Base-by-base conservation (phyloP, 2,113 vertebrate genomes). In the Myotis brandtii region DNA sequence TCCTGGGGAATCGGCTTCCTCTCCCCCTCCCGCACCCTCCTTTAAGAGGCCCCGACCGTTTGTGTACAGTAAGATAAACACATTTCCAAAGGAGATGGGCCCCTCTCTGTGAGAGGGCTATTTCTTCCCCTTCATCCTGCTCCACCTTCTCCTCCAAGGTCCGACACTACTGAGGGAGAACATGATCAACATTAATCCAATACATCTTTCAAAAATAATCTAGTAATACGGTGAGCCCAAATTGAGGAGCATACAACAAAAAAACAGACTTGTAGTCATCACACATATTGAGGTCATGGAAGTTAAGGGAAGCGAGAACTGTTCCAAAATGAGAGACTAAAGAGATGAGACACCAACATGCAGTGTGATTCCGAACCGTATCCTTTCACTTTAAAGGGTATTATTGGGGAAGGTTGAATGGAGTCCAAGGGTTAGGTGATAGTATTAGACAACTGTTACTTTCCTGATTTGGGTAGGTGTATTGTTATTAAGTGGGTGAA, bases 61-160 rank as follows among this genome's bases (percentile, higher is more conserved):
- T 94, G 96, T 95, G 85, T 75, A 72, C 40, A 48, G n/a, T 34
- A 66, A 97, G 91, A 97, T 95, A 97, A 96, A 93, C 95, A 90
- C 52, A 77, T 87, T 94, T 92, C 50, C 66, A 62, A 56, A 96
- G 54, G n/a, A 62, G 50, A 37, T 34, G 4, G 81, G 32, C 59
- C 64, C 37, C 16, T 87, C n/a, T 95, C 72, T 93, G 54, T 16
- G 17, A 73, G 79, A 95, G 83, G 37, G 56, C 54, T 17, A 80
- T 66, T 84, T 89, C 75, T 89, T 50, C 84, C 67, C 88, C 34
- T 95, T 97, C 70, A 50, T 93, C 62, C 66, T 87, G 37, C 34
- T 66, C 86, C 32, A 14, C 48, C 6, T 46, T 96, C 56, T 86
- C 40, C 40, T 54, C 27, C 81, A 88, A 88, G 40, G 46, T 81